phyloP scores from a whole-genome alignment of 2,113 vertebrate genomes.

The Strix aluco region DNA sequence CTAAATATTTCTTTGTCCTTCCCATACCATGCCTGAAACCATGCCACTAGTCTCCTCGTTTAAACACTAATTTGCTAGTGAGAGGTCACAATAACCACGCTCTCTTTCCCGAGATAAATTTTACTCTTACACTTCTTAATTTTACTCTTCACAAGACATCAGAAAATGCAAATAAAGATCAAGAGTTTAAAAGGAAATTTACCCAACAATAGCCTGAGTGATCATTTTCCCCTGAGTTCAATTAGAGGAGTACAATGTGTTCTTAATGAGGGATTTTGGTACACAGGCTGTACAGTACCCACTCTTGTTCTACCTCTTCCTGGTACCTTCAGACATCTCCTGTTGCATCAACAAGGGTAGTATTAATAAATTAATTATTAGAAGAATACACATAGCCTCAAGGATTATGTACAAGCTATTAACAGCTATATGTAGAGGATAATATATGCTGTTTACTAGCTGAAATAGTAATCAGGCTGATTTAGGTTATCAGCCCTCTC shows the following conservation, averaged over 20 bases:
- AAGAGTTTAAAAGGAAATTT: neutral
- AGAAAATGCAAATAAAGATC: neutral
- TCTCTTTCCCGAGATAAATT: neutral
- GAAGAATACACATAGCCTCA: neutral
- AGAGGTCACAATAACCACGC: neutral
- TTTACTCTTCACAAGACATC: neutral
- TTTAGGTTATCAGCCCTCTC: constrained; percentile 8
- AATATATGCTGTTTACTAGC: neutral
- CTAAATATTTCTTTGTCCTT: neutral
- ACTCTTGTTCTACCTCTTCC: neutral
- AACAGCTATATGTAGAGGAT: neutral
- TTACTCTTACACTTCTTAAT: neutral
- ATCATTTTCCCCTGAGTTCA: neutral
- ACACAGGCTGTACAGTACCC: neutral
- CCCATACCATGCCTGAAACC: neutral
- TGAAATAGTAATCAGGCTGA: constrained; percentile 18
- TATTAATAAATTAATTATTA: constrained; percentile 40
- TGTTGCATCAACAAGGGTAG: neutral
- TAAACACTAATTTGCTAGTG: neutral
- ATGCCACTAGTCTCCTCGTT: accelerated
- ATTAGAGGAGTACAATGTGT: neutral
- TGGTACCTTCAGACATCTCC: neutral
- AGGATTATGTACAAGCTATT: neutral
- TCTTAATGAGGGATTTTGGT: neutral
- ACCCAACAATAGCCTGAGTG: neutral